Evolutionary conservation across 30 jellyfish, hydroid and myxozoan genomes (phyloP).

Genomic region (Hydractinia echinata): DNA sequence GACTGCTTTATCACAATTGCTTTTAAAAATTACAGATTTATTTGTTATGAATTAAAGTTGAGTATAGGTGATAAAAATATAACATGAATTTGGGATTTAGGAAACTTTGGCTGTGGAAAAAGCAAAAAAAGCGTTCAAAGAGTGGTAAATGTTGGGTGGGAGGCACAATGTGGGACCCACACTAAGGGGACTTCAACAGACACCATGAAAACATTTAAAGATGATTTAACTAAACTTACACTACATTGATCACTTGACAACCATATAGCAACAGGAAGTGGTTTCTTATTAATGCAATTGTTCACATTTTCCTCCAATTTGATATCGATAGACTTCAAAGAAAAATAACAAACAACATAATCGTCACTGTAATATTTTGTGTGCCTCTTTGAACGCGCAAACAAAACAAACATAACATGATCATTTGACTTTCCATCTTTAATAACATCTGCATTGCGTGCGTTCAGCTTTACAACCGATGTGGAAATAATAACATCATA

Average conservation of each 20-base stretch:
- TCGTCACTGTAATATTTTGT: background rate
- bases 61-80: no score
- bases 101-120: no score
- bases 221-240: no score
- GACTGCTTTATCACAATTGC: no score
- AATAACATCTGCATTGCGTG: constrained; percentile 7
- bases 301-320: background rate
- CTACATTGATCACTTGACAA: background rate
- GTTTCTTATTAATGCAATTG: constrained; percentile 3
- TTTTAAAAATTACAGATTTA: no score
- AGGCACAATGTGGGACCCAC: no score
- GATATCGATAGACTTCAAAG: background rate
- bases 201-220: no score
- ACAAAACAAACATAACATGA: constrained; percentile 13
- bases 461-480: background rate
- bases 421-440: constrained; percentile 12
- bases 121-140: no score
- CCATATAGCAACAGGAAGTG: background rate
- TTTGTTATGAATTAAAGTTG: no score
- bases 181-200: no score
- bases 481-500: constrained; percentile 2
- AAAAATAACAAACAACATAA: constrained; percentile 26
- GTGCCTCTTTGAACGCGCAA: background rate
- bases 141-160: no score
- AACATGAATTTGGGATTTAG: no score